Evolutionary conservation across 2,113 vertebrate genomes (phyloP).

Genomic region (Gymnorhina tibicen): DNA sequence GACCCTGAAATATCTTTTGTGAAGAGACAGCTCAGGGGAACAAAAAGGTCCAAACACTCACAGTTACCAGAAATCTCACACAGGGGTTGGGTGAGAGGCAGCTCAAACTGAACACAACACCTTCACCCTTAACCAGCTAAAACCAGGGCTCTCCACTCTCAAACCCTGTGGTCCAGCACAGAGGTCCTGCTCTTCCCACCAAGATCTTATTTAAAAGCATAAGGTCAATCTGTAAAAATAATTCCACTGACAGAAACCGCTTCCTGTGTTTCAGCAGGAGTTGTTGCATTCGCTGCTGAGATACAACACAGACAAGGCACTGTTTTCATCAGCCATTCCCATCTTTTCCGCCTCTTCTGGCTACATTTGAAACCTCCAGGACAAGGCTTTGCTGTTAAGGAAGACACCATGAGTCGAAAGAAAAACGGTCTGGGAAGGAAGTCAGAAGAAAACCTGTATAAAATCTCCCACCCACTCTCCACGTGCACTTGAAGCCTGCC

Average conservation of each 20-base stretch:
- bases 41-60: neutral
- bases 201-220: neutral
- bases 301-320: fast-evolving
- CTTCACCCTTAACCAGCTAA: neutral
- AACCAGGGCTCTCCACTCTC: neutral
- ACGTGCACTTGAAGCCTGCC: neutral
- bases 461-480: neutral
- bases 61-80: neutral
- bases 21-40: neutral
- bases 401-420: neutral
- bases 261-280: neutral
- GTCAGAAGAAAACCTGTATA: neutral
- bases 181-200: neutral
- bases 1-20: constrained; percentile 39
- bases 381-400: neutral
- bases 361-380: neutral
- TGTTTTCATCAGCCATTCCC: neutral
- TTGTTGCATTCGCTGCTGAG: fast-evolving
- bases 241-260: neutral
- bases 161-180: neutral
- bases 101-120: neutral
- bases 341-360: neutral
- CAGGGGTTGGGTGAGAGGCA: fast-evolving
- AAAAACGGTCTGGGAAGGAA: neutral
- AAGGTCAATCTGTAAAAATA: neutral